Evolutionary conservation across 2,888 invertebrate genomes (phyloP).

Genomic region (Pristionchus japonicus): DNA sequence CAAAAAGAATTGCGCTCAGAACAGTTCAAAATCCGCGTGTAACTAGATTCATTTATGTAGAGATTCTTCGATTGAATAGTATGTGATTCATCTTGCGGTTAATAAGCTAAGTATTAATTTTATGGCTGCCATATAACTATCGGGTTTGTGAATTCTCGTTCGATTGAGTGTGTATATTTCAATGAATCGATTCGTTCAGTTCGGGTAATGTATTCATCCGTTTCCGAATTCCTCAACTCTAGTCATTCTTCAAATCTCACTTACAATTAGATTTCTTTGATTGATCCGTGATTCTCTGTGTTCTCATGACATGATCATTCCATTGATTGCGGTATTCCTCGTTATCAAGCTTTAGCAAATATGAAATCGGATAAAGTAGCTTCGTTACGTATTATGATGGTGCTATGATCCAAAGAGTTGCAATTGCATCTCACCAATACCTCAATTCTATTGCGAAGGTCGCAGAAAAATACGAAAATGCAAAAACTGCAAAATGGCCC

Average conservation of each 20-base stretch:
- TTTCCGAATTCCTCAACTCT: not conserved
- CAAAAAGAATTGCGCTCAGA: not conserved
- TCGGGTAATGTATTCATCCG: not conserved
- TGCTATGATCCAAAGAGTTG: not conserved
- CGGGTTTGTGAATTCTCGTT: not conserved
- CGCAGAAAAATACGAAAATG: not conserved
- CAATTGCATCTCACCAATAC: not conserved
- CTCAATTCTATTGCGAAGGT: not conserved
- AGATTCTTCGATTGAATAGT: not conserved
- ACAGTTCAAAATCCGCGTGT: slow-evolving; percentile 4
- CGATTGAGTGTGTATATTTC: not conserved
- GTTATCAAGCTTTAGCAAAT: slow-evolving; percentile 17
- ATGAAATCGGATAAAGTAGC: not conserved
- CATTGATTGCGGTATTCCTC: not conserved
- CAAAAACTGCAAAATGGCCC: not conserved
- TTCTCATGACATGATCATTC: slow-evolving; percentile 34
- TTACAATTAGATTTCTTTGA: not conserved
- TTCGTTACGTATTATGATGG: not conserved
- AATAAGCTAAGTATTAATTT: not conserved
- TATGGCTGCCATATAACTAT: not conserved
- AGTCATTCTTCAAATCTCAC: slow-evolving; percentile 21
- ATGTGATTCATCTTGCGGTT: not conserved
- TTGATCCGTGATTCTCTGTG: not conserved
- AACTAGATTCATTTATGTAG: not conserved
- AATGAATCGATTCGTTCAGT: not conserved